Conservation (phyloP, 2,797 vertebrate species). For the Aeoliscus strigatus region DNA sequence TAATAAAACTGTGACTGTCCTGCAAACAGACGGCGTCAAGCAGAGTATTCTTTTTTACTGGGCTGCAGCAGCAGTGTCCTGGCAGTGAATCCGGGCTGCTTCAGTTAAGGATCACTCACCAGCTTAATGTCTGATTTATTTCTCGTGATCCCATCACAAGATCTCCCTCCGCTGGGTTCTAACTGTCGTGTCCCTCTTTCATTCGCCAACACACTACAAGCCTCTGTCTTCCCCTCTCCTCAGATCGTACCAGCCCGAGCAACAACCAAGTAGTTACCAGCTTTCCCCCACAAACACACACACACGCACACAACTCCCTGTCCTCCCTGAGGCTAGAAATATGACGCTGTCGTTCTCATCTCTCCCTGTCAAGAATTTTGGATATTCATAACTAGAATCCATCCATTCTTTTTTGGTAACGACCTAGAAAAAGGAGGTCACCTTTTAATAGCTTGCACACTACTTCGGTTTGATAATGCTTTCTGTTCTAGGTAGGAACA, state of each 20-base stretch:
- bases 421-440: slow-evolving; percentile 77
- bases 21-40: slow-evolving; percentile 17
- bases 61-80: slow-evolving; percentile 19
- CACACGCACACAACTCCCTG: slow-evolving; percentile 35
- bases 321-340: slow-evolving; percentile 52
- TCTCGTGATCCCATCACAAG: slow-evolving; percentile 73
- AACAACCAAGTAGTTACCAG: slow-evolving; percentile 44
- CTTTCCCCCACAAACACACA: slow-evolving; percentile 23
- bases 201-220: slow-evolving; percentile 61
- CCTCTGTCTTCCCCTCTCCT: slow-evolving; percentile 54
- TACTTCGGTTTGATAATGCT: slow-evolving; percentile 58
- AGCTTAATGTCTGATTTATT: slow-evolving; percentile 71
- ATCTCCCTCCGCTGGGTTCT: slow-evolving; percentile 55
- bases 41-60: slow-evolving; percentile 21
- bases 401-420: slow-evolving; percentile 66
- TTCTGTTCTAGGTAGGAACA: slow-evolving; percentile 48
- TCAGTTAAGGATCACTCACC: slow-evolving; percentile 40
- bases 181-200: slow-evolving; percentile 56
- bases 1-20: slow-evolving; percentile 13
- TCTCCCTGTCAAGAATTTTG: slow-evolving; percentile 64
- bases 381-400: slow-evolving; percentile 66
- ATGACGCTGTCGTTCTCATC: slow-evolving; percentile 59
- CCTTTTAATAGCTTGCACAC: slow-evolving; percentile 70
- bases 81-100: slow-evolving; percentile 25
- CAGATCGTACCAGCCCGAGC: slow-evolving; percentile 38